These are phyloP conservation scores for Laupala kohalensis DNA, from an alignment of 1,140 invertebrate genomes.

Conservation along the genomic window DNA sequence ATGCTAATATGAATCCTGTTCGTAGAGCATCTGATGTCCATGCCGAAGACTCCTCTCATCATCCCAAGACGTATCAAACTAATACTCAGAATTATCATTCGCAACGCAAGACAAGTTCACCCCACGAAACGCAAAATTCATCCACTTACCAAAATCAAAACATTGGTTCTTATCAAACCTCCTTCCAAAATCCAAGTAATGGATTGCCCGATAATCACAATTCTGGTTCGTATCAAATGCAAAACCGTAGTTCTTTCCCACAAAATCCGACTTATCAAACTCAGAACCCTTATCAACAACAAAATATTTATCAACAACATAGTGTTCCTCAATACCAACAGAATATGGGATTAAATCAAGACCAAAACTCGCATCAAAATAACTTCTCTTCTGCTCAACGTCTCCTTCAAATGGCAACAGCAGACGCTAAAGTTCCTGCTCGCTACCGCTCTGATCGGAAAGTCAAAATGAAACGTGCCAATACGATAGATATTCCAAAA, in stretches of 20 bases:
- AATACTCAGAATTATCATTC: too few species aligned
- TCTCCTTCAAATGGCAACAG: slow-evolving; percentile 21
- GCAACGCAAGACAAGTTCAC: background rate
- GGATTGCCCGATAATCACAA: too few species aligned
- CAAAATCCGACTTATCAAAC: too few species aligned
- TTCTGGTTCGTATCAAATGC: too few species aligned
- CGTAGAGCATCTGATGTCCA: background rate
- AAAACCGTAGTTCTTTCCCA: too few species aligned
- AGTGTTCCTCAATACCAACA: too few species aligned
- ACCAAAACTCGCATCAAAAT: too few species aligned
- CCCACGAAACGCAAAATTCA: background rate
- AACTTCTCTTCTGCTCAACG: slow-evolving; percentile 21
- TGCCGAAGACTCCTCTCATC: background rate
- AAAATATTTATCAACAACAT: too few species aligned
- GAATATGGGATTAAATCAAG: too few species aligned
- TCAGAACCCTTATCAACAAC: too few species aligned
- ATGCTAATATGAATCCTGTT: background rate
- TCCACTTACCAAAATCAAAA: background rate
- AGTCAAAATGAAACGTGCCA: slow-evolving; percentile 68
- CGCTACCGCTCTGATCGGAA: slow-evolving; percentile 27
- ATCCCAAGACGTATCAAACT: background rate
- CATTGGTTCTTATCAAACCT: background rate
- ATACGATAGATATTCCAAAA: slow-evolving; percentile 76
- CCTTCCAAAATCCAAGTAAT: background rate
- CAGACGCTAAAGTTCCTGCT: slow-evolving; percentile 14